These are phyloP conservation scores for Macrotrachela quadricornifera DNA, from an alignment of 1,140 invertebrate genomes.

Conservation along the genomic window DNA sequence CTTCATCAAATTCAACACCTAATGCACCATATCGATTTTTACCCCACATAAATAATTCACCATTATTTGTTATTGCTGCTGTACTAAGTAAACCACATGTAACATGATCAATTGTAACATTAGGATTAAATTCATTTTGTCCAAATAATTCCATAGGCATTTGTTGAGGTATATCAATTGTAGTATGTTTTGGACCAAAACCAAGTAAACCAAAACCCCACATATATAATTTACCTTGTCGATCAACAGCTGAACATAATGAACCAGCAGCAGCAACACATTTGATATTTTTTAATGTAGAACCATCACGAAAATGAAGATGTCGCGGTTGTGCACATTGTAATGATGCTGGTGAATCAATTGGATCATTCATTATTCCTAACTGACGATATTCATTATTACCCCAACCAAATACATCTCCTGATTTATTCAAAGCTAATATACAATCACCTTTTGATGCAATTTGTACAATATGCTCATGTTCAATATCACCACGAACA, in stretches of 20 bases:
- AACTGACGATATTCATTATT: constrained; percentile 82
- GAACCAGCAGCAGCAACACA: constrained; percentile 66
- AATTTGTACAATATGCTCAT: constrained; percentile 56
- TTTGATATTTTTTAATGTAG: constrained; percentile 47
- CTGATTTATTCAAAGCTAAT: constrained; percentile 57
- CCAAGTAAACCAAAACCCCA: constrained; percentile 84
- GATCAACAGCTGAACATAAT: constrained; percentile 58
- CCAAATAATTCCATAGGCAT: constrained; percentile 63
- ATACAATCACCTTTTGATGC: constrained; percentile 60
- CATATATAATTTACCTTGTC: constrained; percentile 55
- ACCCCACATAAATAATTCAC: constrained; percentile 73
- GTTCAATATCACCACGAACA: constrained; percentile 55
- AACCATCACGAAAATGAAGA: constrained; percentile 33
- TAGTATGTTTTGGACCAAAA: constrained; percentile 48
- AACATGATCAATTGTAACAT: constrained; percentile 47
- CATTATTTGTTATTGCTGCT: constrained; percentile 47
- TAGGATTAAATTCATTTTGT: constrained; percentile 44
- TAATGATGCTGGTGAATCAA: too few relatives aligned
- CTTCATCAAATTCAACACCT: constrained; percentile 39
- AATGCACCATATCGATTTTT: constrained; percentile 56
- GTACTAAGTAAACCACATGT: constrained; percentile 50
- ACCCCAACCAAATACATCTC: constrained; percentile 87
- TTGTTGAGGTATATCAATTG: constrained; percentile 37
- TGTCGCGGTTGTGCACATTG: constrained; percentile 14
- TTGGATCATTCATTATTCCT: constrained; percentile 16